Percentiles rank a stretch among this genome's conserved stretches.
These are phyloP conservation scores for Polydrusus tereticollis DNA, from an alignment of 2,888 invertebrate genomes.

Conservation along the genomic window DNA sequence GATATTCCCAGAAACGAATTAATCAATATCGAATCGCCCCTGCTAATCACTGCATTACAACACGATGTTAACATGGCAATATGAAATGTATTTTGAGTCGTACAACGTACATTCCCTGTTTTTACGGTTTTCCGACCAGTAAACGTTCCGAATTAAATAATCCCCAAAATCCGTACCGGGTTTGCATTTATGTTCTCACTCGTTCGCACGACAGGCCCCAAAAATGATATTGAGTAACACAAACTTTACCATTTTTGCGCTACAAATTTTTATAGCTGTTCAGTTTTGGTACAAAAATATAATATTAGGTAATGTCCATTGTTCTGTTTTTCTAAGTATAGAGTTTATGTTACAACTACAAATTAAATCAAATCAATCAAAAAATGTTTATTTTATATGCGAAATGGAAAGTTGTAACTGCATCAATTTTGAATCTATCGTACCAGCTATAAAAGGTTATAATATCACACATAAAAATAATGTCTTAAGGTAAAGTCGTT, in stretches of 20 bases:
- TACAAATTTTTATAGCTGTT: not conserved
- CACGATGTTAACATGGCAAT: slow-evolving; percentile 5
- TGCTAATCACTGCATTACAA: not conserved
- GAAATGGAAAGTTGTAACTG: too few relatives aligned
- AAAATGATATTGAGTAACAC: slow-evolving; percentile 22
- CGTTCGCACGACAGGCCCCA: slow-evolving; percentile 2
- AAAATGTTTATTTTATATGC: too few relatives aligned
- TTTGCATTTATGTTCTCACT: slow-evolving; percentile 27
- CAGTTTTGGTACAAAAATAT: too few relatives aligned
- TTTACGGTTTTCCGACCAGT: slow-evolving; percentile 57
- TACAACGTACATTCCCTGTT: slow-evolving; percentile 7
- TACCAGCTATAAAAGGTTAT: too few relatives aligned
- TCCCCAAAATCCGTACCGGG: slow-evolving; percentile 53
- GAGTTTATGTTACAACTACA: too few relatives aligned
- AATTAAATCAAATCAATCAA: too few relatives aligned
- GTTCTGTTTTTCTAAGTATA: too few relatives aligned
- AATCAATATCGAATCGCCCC: not conserved
- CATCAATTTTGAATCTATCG: too few relatives aligned
- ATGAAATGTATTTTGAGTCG: slow-evolving; percentile 6
- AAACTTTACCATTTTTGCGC: slow-evolving; percentile 18
- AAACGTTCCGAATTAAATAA: slow-evolving; percentile 59
- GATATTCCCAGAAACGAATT: too few relatives aligned
- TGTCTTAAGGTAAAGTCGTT: too few relatives aligned
- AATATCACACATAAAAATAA: too few relatives aligned
- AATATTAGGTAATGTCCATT: too few relatives aligned